Conservation (phyloP, 2,113 vertebrate species). For the Noturus placidus region DNA sequence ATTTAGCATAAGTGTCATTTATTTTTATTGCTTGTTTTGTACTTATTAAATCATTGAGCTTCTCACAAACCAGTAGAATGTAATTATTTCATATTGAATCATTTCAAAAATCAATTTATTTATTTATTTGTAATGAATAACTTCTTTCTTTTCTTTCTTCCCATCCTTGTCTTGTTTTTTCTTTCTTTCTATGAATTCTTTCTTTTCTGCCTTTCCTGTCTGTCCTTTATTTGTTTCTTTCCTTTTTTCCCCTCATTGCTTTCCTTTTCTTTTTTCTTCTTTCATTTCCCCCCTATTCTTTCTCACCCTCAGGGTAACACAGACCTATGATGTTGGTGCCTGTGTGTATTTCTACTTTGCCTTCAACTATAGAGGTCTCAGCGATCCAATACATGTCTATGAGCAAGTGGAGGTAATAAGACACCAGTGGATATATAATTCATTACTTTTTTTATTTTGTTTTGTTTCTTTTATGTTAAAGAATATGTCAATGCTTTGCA, state of each 20-base stretch:
- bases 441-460: neutral
- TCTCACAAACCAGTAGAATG: neutral
- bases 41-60: neutral
- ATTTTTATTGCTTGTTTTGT: neutral
- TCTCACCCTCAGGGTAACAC: conserved; percentile 82
- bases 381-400: conserved; percentile 89
- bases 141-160: too few species aligned
- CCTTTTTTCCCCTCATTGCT: neutral
- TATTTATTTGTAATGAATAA: neutral
- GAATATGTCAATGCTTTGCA: neutral
- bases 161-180: neutral
- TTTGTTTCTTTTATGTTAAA: neutral
- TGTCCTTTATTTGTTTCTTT: neutral
- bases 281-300: neutral
- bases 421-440: neutral
- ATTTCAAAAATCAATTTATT: neutral
- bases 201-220: neutral
- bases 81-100: neutral
- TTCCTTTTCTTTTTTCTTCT: neutral
- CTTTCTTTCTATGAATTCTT: neutral
- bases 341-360: conserved; percentile 99
- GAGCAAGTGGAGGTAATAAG: conserved; percentile 92
- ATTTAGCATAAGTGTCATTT: neutral
- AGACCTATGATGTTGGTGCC: conserved; percentile 93
- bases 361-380: conserved; percentile 98